These are phyloP conservation scores for Tetranychus truncatus DNA, from an alignment of 2,888 invertebrate species.

Conservation along the genomic window DNA sequence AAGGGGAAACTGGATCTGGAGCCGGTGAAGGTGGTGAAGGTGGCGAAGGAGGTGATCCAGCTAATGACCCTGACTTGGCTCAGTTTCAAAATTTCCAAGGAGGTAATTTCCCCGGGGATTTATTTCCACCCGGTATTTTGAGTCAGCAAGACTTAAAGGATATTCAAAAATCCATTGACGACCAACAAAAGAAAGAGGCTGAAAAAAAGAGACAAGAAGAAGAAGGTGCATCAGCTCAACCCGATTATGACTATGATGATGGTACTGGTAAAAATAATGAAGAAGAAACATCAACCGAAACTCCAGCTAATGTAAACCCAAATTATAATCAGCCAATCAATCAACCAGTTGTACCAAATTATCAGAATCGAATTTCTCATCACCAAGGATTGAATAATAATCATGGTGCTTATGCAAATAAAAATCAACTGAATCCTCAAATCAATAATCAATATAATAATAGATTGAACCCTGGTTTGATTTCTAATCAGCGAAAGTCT, in stretches of 20 bases:
- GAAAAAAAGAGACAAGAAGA: not conserved
- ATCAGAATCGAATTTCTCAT: not conserved
- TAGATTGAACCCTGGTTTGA: too few species aligned
- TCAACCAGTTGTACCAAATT: not conserved
- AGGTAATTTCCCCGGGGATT: constrained; percentile 13
- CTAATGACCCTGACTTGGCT: constrained; percentile 12
- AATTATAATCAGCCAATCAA: not conserved
- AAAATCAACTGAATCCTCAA: not conserved
- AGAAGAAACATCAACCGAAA: not conserved
- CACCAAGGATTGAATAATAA: not conserved
- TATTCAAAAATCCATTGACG: constrained; percentile 11
- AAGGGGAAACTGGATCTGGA: not conserved
- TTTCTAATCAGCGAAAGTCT: not conserved
- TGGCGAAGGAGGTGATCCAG: not conserved
- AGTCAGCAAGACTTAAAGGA: constrained; percentile 13
- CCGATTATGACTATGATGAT: constrained; percentile 3
- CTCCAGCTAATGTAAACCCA: not conserved
- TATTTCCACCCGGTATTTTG: constrained; percentile 19
- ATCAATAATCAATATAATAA: too few species aligned
- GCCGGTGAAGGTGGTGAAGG: not conserved
- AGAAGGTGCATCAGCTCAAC: not conserved
- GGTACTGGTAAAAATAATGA: not conserved
- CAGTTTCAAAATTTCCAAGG: constrained; percentile 12
- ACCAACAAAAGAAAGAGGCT: not conserved
- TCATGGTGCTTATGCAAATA: not conserved